Evolutionary conservation across 2,888 invertebrate species (phyloP).

Genomic region (Agrotis segetum): DNA sequence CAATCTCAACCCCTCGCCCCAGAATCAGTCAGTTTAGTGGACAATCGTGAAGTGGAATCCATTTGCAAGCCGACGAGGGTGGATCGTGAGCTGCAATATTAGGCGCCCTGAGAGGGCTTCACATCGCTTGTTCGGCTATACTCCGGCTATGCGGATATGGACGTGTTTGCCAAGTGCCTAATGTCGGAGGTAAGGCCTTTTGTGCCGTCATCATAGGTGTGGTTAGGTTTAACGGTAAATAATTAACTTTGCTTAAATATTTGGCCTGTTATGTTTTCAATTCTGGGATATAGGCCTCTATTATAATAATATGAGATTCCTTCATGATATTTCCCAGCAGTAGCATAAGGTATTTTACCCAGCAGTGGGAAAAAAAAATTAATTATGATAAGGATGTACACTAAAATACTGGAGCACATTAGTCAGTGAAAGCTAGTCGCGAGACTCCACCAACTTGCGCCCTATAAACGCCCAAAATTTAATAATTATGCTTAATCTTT

Average conservation of each 20-base stretch:
- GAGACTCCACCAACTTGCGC: too few species aligned
- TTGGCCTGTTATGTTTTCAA: background rate
- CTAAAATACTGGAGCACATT: too few species aligned
- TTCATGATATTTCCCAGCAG: too few species aligned
- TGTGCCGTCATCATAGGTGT: constrained; percentile 1
- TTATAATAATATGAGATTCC: background rate
- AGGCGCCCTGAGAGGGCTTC: constrained; percentile 52
- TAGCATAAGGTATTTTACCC: background rate
- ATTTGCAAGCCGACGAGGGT: constrained; percentile 65
- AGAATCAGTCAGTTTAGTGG: constrained; percentile 62
- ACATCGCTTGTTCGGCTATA: constrained; percentile 19
- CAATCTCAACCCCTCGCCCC: constrained; percentile 6
- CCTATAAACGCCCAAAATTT: too few species aligned
- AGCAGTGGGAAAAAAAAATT: too few species aligned
- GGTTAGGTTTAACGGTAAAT: background rate
- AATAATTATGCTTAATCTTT: too few species aligned
- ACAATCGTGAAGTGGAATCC: constrained; percentile 71
- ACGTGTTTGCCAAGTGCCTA: constrained; percentile 19
- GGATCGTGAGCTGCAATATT: constrained; percentile 61
- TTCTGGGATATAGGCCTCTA: background rate
- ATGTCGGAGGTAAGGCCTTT: background rate
- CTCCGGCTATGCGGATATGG: background rate
- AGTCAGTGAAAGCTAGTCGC: too few species aligned
- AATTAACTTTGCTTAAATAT: background rate
- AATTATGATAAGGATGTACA: too few species aligned